phyloP scores from a whole-genome alignment of 2,888 invertebrate genomes.

The Phytoseiulus persimilis region DNA sequence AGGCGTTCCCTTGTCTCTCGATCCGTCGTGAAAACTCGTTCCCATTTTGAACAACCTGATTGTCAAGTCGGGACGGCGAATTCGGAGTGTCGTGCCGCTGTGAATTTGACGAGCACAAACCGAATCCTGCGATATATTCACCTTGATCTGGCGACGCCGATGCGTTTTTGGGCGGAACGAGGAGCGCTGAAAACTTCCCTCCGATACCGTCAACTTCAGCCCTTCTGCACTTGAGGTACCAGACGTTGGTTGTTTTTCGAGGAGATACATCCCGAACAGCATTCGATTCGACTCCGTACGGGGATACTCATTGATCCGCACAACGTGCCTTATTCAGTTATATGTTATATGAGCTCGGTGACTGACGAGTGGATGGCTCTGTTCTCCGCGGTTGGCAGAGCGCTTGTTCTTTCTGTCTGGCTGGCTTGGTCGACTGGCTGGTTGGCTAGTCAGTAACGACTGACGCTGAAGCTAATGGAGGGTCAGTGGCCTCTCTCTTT shows the following conservation, averaged over 20 bases:
- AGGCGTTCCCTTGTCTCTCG: background rate
- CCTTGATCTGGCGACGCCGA: background rate
- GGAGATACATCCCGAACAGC: background rate
- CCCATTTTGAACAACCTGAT: too few relatives aligned
- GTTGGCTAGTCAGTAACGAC: background rate
- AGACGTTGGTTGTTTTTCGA: background rate
- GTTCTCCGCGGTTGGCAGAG: background rate
- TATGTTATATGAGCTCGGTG: background rate
- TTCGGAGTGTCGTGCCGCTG: too few relatives aligned
- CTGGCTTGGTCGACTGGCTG: background rate
- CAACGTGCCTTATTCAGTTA: background rate
- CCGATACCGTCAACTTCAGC: background rate
- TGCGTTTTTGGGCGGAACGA: background rate
- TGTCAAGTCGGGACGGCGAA: too few relatives aligned
- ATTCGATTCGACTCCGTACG: background rate
- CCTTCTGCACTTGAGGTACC: background rate
- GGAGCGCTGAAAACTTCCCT: too few relatives aligned
- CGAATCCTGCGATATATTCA: background rate
- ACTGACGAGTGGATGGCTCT: background rate
- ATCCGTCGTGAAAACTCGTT: too few relatives aligned
- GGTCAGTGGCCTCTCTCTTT: constrained; percentile 5
- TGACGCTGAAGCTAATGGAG: constrained; percentile 5
- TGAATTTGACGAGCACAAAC: too few relatives aligned
- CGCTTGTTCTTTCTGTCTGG: constrained; percentile 5
- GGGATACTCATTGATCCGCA: background rate